Conservation (phyloP, 2,797 vertebrate species). For the Acanthurus tractus region DNA sequence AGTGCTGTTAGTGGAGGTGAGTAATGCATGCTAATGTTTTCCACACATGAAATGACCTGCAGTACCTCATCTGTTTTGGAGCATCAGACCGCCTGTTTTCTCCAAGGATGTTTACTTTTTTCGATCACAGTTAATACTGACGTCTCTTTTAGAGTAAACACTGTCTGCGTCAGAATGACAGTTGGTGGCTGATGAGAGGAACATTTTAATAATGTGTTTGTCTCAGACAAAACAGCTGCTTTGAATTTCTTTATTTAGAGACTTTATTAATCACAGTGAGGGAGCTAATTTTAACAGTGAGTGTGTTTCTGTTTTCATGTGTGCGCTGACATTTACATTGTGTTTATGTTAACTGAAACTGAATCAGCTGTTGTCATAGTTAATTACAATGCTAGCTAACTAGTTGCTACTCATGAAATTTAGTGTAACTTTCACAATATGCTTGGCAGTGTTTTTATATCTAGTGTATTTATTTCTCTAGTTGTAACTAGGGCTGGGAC, state of each 20-base stretch:
- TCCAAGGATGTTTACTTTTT: slow-evolving; percentile 32
- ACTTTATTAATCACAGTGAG: slow-evolving; percentile 14
- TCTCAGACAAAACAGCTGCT: slow-evolving; percentile 36
- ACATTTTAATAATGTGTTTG: slow-evolving; percentile 34
- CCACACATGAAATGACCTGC: slow-evolving; percentile 1
- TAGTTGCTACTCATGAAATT: background rate
- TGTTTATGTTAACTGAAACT: background rate
- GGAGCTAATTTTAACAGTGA: slow-evolving; percentile 8
- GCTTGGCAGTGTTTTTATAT: background rate
- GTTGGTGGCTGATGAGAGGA: slow-evolving; percentile 57
- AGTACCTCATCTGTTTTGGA: slow-evolving; percentile 6
- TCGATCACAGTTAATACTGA: slow-evolving; percentile 23
- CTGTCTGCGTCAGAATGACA: slow-evolving; percentile 20
- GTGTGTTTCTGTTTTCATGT: slow-evolving; percentile 13
- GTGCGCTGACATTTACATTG: background rate
- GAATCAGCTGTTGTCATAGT: background rate
- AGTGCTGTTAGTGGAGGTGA: slow-evolving; percentile 9
- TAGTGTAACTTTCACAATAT: background rate
- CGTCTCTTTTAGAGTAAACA: slow-evolving; percentile 18
- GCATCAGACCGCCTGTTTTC: slow-evolving; percentile 16
- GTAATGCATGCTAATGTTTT: slow-evolving; percentile 3
- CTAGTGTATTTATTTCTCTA: background rate
- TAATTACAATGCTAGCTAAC: background rate
- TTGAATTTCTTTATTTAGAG: slow-evolving; percentile 16
- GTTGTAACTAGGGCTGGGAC: background rate